Evolutionary conservation across 2,797 vertebrate species (phyloP), one percentile per base, ranked within the genome.

Genomic region (Neomorphus geoffroyi): DNA sequence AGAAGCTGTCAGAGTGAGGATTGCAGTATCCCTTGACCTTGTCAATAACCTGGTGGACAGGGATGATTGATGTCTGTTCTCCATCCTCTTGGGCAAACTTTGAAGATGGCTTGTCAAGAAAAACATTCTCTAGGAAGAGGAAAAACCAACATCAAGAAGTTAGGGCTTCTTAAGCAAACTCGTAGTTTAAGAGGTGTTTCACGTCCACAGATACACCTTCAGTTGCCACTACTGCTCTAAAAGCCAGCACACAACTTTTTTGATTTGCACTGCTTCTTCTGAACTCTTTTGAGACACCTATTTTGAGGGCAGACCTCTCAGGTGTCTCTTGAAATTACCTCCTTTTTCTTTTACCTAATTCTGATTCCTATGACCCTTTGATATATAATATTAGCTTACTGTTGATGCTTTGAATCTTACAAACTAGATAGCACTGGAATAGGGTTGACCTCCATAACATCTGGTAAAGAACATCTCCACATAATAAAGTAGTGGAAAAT

Each of bases 11-110:
- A 0, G 99, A 99, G 95, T 98, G 99, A 19, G 98, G 98, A 80
- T 97, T 99, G 97, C 98, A 99, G 97, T 99, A 99, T 86, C 98
- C 99, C 93, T 99, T 99, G 92, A 99, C 99, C 95, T 99, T 99
- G 97, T 99, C 98, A 93, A 99, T 98, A 98, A 99, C 99, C 96
- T 99, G 99, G 94, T 99, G 99, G 93, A 99, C 99, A 4, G 99
- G 99, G 69, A 99, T 98, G 97, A 99, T 99, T 95, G 99, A 98
- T 2, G 98, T 98, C 87, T 99, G 98, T 80, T 99, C 99, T 89
- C 93, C 97, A 65, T 98, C 98, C 13, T 98, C 98, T 71, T 98
- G 98, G 86, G 96, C 92, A 95, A 98, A 98, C 97, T 98, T 99
- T 43, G 98, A 97, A 80, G 97, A 96, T 50, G 97, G 95, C 88